Evolutionary conservation across 2,113 vertebrate genomes (phyloP).

Genomic region (Mugil cephalus): DNA sequence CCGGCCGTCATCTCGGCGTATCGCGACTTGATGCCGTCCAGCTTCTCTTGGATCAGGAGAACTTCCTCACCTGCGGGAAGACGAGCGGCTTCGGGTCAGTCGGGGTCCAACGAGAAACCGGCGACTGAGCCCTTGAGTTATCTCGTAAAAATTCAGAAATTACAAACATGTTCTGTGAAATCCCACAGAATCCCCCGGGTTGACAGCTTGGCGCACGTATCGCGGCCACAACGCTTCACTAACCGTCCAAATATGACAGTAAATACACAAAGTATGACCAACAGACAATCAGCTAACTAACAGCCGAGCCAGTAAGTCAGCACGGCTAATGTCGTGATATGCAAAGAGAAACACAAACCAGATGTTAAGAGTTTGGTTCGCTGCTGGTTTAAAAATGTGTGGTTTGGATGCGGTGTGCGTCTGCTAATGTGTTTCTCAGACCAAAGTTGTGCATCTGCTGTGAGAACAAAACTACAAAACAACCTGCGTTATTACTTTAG

Average conservation of each 20-base stretch:
- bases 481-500: not conserved
- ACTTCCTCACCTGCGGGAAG: conserved; percentile 92
- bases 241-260: not conserved
- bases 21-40: conserved; percentile 96
- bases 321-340: conserved; percentile 28
- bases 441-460: not conserved
- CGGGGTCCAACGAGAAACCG: no score
- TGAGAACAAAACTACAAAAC: not conserved
- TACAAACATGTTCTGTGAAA: conserved; percentile 9
- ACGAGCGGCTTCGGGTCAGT: no score
- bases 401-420: conserved; percentile 28
- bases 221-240: conserved; percentile 6
- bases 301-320: no score
- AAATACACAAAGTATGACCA: conserved; percentile 3
- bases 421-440: not conserved
- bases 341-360: conserved; percentile 33
- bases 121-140: not conserved
- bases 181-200: not conserved
- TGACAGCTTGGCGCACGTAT: conserved; percentile 4
- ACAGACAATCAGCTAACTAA: conserved; percentile 24
- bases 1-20: conserved; percentile 94
- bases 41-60: conserved; percentile 96
- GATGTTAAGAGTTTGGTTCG: conserved; percentile 44
- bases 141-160: not conserved
- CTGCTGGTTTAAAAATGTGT: conserved; percentile 38